Evolutionary conservation across 2,888 invertebrate species (phyloP).

Genomic region (Drosophila dives): DNA sequence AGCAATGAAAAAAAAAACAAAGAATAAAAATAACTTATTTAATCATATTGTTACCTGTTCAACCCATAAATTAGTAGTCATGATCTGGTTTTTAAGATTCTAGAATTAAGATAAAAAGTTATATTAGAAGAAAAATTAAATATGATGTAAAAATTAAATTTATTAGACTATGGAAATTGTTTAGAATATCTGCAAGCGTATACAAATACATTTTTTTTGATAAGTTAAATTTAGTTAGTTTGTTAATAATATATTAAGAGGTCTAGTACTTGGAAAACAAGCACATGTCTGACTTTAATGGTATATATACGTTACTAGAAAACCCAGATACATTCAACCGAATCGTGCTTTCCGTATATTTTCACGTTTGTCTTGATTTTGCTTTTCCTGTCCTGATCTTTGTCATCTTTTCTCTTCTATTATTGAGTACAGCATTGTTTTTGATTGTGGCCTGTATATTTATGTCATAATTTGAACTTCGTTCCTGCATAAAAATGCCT

Average conservation of each 20-base stretch:
- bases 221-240: not conserved
- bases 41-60: slow-evolving; percentile 87
- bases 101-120: slow-evolving; percentile 86
- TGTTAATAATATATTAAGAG: not conserved
- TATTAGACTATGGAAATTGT: not conserved
- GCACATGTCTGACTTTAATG: not conserved
- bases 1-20: not conserved
- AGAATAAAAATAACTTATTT: not conserved
- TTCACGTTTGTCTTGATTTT: not conserved
- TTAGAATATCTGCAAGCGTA: not conserved
- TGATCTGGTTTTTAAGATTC: slow-evolving; percentile 97
- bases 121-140: not conserved
- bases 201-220: not conserved
- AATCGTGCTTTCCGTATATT: not conserved
- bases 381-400: too few species aligned
- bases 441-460: too few species aligned
- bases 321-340: not conserved
- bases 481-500: not conserved
- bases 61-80: slow-evolving; percentile 93
- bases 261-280: not conserved
- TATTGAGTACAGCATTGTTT: too few species aligned
- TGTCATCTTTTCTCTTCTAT: too few species aligned
- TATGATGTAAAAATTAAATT: not conserved
- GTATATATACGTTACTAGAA: not conserved
- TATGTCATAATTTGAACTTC: not conserved